Evolutionary conservation across 2,113 vertebrate species (phyloP), one percentile per base, ranked within the genome.

Genomic region (Calyptommatus sinebrachiatus): DNA sequence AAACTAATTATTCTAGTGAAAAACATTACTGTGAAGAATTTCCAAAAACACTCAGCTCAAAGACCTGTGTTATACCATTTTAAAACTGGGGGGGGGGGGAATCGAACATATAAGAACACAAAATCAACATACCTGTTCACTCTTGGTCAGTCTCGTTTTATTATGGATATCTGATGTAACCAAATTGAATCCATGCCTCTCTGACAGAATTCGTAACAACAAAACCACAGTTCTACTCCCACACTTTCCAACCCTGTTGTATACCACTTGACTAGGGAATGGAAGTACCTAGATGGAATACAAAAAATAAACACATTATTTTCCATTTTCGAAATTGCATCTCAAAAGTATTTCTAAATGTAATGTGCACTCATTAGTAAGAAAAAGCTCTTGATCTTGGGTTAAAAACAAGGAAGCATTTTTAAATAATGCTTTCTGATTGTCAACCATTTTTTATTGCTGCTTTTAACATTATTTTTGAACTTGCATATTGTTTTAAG

Each of bases 231-330:
- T 99, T 61, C 98, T 95, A 86, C 98, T 99, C 80, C 98, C 98
- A 83, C 98, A 99, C 91, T 99, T 99, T 87, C 98, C 98, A 70
- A 99, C 98, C 73, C 98, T 96, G 93, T 99, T 99, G 89, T 99
- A 99, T n/a, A 99, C 95, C 94, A 99, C 97, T 93, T 99, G 97
- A 92, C 97, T 98, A 72, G 98, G 98, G 87, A 99, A 99, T 7
- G 96, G 97, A 73, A 99, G 96, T 82, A 95, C 96, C 98, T 99
- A 91, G 14, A 87, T 20, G 79, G 16, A 57, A 57, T 57, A 82
- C n/a, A 6, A 63, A 79, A 82, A 48, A 66, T 45, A 29, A 0
- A 0, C 53, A 85, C 53, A 22, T 80, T 60, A 41, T 24, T 31
- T 91, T 84, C 71, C 69, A 50, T 66, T 85, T 81, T 57, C 24